Conservation (phyloP, 2,797 vertebrate species). For the Enteromius fasciolatus region DNA sequence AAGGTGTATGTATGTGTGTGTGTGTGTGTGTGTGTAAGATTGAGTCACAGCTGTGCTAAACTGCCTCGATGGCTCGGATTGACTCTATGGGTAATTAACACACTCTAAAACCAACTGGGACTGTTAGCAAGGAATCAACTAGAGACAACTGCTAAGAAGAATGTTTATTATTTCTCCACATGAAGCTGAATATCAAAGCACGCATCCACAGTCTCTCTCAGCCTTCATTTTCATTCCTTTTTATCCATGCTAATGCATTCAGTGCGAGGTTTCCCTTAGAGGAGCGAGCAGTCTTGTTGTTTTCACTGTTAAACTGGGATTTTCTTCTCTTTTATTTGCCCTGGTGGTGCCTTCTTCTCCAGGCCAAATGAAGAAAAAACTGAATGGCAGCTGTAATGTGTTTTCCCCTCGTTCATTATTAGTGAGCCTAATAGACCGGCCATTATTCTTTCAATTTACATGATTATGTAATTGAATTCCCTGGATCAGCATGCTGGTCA, state of each 20-base stretch:
- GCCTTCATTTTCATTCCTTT: slow-evolving; percentile 14
- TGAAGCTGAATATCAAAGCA: slow-evolving; percentile 51
- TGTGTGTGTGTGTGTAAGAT: not conserved
- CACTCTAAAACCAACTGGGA: slow-evolving; percentile 22
- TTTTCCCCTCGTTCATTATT: not conserved
- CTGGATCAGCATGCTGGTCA: not conserved
- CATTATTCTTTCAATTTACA: slow-evolving; percentile 15
- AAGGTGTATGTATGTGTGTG: slow-evolving; percentile 14
- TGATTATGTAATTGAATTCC: not conserved
- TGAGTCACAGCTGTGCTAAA: slow-evolving; percentile 38
- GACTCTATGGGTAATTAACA: slow-evolving; percentile 48
- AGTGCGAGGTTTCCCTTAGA: slow-evolving; percentile 20
- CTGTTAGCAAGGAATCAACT: slow-evolving; percentile 27
- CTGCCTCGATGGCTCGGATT: slow-evolving; percentile 18
- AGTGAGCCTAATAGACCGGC: not conserved
- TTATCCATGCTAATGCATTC: slow-evolving; percentile 40
- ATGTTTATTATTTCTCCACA: slow-evolving; percentile 48
- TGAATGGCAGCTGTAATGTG: slow-evolving; percentile 35
- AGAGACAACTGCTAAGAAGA: slow-evolving; percentile 30
- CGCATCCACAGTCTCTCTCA: not conserved
- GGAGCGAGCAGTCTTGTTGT: slow-evolving; percentile 15
- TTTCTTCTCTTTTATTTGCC: slow-evolving; percentile 11
- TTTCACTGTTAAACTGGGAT: slow-evolving; percentile 4
- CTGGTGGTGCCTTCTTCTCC: slow-evolving; percentile 17
- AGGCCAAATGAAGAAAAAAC: slow-evolving; percentile 25